Conservation (phyloP, 2,888 invertebrate genomes). For the Metallyticus violacea region DNA sequence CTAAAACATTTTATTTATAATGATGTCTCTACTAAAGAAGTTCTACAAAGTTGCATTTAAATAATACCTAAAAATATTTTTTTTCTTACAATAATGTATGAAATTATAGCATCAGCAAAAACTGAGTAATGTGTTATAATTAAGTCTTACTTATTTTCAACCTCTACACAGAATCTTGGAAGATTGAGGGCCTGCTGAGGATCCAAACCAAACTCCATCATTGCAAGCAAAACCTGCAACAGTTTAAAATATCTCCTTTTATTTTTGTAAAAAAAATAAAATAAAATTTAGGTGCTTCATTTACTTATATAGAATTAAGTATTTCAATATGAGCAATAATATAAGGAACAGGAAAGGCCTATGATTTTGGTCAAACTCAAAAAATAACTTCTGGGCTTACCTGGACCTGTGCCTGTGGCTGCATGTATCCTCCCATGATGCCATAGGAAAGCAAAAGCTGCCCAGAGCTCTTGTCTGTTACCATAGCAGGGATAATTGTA, state of each 20-base stretch:
- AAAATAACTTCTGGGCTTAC: background rate
- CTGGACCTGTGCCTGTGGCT: background rate
- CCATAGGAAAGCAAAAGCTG: background rate
- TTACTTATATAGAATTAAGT: too few species aligned
- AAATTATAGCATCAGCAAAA: too few species aligned
- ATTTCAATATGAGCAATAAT: too few species aligned
- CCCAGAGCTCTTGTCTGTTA: background rate
- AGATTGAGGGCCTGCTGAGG: background rate
- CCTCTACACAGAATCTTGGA: background rate
- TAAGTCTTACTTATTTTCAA: background rate
- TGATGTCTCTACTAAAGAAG: too few species aligned
- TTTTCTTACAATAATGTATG: too few species aligned
- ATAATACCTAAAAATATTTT: too few species aligned
- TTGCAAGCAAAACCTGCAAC: background rate
- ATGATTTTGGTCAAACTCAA: background rate
- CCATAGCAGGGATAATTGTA: slow-evolving; percentile 1
- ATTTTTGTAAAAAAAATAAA: background rate
- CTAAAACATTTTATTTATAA: too few species aligned
- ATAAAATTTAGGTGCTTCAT: too few species aligned
- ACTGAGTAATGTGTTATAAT: too few species aligned
- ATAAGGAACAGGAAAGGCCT: too few species aligned
- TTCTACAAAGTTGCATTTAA: too few species aligned
- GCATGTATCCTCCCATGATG: slow-evolving; percentile 9
- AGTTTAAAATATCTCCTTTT: background rate
- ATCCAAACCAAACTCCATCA: background rate